Conservation (phyloP, 2,888 invertebrate species). For the Spodoptera picta region DNA sequence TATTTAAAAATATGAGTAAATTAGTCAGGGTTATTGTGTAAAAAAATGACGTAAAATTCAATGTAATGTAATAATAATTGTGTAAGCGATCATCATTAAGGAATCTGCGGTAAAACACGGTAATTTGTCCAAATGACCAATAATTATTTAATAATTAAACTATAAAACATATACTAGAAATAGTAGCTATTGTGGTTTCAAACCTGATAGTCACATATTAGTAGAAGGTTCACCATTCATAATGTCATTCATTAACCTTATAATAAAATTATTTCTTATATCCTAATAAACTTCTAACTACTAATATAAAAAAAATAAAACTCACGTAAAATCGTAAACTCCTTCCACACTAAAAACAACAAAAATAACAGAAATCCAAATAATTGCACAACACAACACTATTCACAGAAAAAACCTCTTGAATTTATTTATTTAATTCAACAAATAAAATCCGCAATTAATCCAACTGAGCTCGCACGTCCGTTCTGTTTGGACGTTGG, state of each 20-base stretch:
- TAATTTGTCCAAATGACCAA: slow-evolving; percentile 41
- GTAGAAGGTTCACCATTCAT: slow-evolving; percentile 40
- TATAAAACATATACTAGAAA: slow-evolving; percentile 26
- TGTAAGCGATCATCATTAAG: slow-evolving; percentile 40
- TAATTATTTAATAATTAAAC: slow-evolving; percentile 16
- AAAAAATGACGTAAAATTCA: slow-evolving; percentile 16
- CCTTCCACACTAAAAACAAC: slow-evolving; percentile 40
- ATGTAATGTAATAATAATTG: slow-evolving; percentile 27
- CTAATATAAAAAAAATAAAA: slow-evolving; percentile 20
- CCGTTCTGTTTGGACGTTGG: slow-evolving; percentile 65
- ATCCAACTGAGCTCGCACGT: slow-evolving; percentile 52
- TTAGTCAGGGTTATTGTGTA: background rate
- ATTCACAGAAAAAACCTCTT: slow-evolving; percentile 44
- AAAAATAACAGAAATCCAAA: slow-evolving; percentile 20
- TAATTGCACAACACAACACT: slow-evolving; percentile 63
- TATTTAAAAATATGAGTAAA: background rate
- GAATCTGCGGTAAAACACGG: slow-evolving; percentile 30
- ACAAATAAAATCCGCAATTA: slow-evolving; percentile 50
- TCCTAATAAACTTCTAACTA: slow-evolving; percentile 7
- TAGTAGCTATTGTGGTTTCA: slow-evolving; percentile 28
- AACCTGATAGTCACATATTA: slow-evolving; percentile 37
- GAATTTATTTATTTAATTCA: slow-evolving; percentile 58
- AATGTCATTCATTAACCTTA: slow-evolving; percentile 3
- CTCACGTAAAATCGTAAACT: slow-evolving; percentile 39
- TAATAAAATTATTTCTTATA: slow-evolving; percentile 2